Percentiles rank a stretch among this genome's conserved stretches.
phyloP scores from a whole-genome alignment of 2,113 vertebrate genomes.

The Polyodon spathula region DNA sequence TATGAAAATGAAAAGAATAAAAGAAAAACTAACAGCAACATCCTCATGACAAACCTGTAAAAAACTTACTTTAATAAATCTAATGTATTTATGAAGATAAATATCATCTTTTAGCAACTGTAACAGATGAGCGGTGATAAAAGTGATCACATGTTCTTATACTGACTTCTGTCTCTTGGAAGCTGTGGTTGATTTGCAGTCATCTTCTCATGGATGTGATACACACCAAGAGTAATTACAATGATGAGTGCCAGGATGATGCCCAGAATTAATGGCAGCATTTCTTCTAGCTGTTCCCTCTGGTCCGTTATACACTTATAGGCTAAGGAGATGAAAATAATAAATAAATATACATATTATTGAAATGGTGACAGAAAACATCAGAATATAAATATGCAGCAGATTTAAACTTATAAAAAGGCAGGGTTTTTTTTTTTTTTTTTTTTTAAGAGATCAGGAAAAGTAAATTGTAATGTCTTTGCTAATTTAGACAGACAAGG shows the following conservation, averaged over 20 bases:
- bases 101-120: not conserved
- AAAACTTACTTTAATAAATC: not conserved
- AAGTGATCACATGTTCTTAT: slow-evolving; percentile 88
- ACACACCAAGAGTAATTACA: slow-evolving; percentile 74
- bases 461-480: too few relatives aligned
- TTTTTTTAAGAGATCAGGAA: too few relatives aligned
- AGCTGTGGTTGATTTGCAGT: slow-evolving; percentile 76
- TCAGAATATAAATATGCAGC: too few relatives aligned
- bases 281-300: slow-evolving; percentile 85
- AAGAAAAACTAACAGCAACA: too few relatives aligned
- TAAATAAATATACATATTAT: slow-evolving; percentile 10
- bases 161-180: slow-evolving; percentile 85
- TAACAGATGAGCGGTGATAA: not conserved
- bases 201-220: slow-evolving; percentile 93
- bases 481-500: too few relatives aligned
- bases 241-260: slow-evolving; percentile 81
- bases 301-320: slow-evolving; percentile 91
- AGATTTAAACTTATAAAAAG: too few relatives aligned
- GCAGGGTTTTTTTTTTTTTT: too few relatives aligned
- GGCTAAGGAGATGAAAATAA: slow-evolving; percentile 54
- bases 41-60: too few relatives aligned
- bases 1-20: too few relatives aligned
- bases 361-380: too few relatives aligned
- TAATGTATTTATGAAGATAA: not conserved
- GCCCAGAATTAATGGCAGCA: slow-evolving; percentile 82